These are phyloP conservation scores for Macrochelys suwanniensis DNA, from an alignment of 2,797 vertebrate species.

Conservation along the genomic window DNA sequence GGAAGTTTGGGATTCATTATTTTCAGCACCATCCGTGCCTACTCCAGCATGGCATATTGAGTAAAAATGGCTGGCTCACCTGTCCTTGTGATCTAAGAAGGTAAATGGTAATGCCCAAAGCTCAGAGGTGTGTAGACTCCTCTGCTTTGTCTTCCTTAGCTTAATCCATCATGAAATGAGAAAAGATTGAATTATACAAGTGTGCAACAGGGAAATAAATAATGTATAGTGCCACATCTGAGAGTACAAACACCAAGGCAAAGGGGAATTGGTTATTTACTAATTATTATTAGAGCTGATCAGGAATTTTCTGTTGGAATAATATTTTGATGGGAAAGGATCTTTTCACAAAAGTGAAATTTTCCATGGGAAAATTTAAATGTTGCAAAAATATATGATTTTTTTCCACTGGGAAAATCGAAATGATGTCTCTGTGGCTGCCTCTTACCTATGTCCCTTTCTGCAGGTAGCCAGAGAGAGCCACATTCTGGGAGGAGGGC, in stretches of 20 bases:
- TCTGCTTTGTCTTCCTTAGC: not conserved
- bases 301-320: no score
- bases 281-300: no score
- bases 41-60: not conserved
- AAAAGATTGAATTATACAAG: not conserved
- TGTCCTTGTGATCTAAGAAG: not conserved
- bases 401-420: not conserved
- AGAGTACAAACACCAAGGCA: not conserved
- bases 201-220: not conserved
- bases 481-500: not conserved
- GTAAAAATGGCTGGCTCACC: no score
- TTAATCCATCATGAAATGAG: not conserved
- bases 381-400: no score
- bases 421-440: not conserved
- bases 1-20: not conserved
- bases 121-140: not conserved
- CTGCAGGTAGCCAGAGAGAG: not conserved
- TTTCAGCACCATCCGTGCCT: not conserved
- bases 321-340: no score
- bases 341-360: no score
- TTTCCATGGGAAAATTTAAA: not conserved
- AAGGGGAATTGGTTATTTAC: not conserved
- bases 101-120: not conserved
- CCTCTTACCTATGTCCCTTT: not conserved
- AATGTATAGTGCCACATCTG: not conserved